A percentile compares a stretch with the other conserved stretches of the same genome.
Conservation (phyloP, 1,140 invertebrate species). For the Dufourea novaeangliae region DNA sequence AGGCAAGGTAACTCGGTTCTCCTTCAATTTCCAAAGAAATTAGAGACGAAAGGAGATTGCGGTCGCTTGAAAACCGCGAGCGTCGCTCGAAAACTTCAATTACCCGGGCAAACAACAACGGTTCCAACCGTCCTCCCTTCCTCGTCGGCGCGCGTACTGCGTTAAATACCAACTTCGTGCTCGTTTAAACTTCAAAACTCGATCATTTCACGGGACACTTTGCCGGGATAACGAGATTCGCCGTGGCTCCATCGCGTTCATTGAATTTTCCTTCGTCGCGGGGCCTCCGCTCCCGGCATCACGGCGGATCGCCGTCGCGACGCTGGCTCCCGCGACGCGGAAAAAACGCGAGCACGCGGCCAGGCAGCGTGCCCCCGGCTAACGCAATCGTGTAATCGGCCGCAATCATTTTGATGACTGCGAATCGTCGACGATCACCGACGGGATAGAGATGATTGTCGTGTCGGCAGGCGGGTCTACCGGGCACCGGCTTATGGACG, state of each 20-base stretch:
- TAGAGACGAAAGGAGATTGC: conserved; percentile 16
- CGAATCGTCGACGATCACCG: conserved; percentile 75
- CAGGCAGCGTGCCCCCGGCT: conserved; percentile 63
- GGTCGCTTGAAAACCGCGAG: neutral
- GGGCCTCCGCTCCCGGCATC: neutral
- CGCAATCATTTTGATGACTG: conserved; percentile 80
- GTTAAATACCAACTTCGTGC: conserved; percentile 39
- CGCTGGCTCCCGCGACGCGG: neutral
- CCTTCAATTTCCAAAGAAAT: conserved; percentile 1
- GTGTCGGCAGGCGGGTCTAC: conserved; percentile 75
- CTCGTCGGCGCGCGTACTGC: conserved; percentile 9
- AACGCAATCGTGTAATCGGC: conserved; percentile 80
- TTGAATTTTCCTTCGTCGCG: neutral
- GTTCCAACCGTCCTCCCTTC: too few relatives aligned
- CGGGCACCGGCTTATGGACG: conserved; percentile 38
- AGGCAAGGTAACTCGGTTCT: neutral
- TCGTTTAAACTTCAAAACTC: conserved; percentile 35
- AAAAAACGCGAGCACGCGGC: conserved; percentile 21
- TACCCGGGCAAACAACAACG: conserved; percentile 29
- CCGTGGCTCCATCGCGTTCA: neutral
- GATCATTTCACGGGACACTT: conserved; percentile 28
- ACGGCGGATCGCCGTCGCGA: neutral
- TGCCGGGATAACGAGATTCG: conserved; percentile 24
- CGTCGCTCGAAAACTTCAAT: conserved; percentile 12
- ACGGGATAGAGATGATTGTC: conserved; percentile 78